Percentiles rank a stretch among this genome's conserved stretches.
phyloP scores from a whole-genome alignment of 2,113 vertebrate species.

The Panthera uncia region DNA sequence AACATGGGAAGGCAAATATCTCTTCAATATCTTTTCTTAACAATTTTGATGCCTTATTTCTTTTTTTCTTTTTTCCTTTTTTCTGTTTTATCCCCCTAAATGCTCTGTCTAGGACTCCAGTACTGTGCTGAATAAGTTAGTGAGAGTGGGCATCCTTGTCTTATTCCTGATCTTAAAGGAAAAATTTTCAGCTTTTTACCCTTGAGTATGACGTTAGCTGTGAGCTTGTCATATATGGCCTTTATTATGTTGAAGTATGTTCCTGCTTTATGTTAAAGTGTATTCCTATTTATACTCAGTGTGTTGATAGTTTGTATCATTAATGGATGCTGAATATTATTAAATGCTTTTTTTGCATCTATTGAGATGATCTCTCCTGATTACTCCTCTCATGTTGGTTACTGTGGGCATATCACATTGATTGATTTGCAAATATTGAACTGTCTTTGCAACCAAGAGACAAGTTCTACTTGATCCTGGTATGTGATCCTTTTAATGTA shows the following conservation, averaged over 20 bases:
- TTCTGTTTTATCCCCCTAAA: too few species aligned
- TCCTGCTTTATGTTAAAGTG: not conserved
- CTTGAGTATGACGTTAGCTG: not conserved
- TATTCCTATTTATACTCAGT: not conserved
- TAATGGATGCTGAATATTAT: not conserved
- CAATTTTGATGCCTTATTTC: not conserved
- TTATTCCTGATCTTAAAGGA: not conserved
- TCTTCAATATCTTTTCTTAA: not conserved
- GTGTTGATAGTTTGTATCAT: not conserved
- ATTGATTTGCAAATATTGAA: not conserved
- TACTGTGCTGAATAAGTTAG: not conserved
- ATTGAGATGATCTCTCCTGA: not conserved
- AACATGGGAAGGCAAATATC: not conserved
- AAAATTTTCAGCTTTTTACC: not conserved
- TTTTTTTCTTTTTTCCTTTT: not conserved
- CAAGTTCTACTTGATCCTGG: not conserved
- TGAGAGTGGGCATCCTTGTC: not conserved
- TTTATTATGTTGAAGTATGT: not conserved
- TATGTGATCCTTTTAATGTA: not conserved
- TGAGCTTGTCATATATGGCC: not conserved
- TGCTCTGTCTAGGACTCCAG: not conserved
- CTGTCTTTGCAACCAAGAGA: not conserved
- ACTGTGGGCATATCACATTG: not conserved
- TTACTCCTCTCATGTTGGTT: not conserved
- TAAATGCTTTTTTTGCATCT: not conserved